Conservation (phyloP, 92 coral and sea anemone species). For the Ricordea florida region DNA sequence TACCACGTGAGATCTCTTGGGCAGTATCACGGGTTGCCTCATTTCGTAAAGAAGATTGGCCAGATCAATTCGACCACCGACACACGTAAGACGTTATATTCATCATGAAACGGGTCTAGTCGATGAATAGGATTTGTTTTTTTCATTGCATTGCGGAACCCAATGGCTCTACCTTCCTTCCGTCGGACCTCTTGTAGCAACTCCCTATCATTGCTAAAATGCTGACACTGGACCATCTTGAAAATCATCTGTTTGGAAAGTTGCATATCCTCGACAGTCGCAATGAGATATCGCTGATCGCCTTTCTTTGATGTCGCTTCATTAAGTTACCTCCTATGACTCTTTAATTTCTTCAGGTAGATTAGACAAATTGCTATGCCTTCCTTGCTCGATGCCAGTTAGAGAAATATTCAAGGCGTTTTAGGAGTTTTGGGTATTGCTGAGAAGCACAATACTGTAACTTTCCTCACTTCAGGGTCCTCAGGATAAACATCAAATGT, state of each 20-base stretch:
- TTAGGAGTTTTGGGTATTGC: not conserved
- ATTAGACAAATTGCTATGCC: too few species aligned
- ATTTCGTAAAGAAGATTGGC: not conserved
- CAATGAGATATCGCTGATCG: not conserved
- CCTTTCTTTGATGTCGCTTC: not conserved
- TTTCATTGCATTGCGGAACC: not conserved
- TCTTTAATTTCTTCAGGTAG: not conserved
- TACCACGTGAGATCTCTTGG: slow-evolving; percentile 33
- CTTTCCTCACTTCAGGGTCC: slow-evolving; percentile 4
- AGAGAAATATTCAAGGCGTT: slow-evolving; percentile 22
- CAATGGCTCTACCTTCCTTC: not conserved
- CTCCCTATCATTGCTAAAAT: not conserved
- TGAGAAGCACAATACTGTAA: not conserved
- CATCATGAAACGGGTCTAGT: slow-evolving; percentile 9
- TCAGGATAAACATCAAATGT: not conserved
- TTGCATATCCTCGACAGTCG: slow-evolving; percentile 14
- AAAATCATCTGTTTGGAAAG: slow-evolving; percentile 3
- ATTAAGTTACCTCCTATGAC: not conserved
- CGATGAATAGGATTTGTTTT: slow-evolving; percentile 1
- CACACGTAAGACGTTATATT: not conserved
- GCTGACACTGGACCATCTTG: slow-evolving; percentile 6
- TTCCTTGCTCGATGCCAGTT: slow-evolving; percentile 25
- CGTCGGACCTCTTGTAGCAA: not conserved
- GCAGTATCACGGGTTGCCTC: slow-evolving; percentile 19
- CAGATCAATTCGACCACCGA: slow-evolving; percentile 1